These are phyloP conservation scores for Oscarella lobularis DNA, from an alignment of 37 sponge, comb jelly and placozoan species.

Conservation along the genomic window DNA sequence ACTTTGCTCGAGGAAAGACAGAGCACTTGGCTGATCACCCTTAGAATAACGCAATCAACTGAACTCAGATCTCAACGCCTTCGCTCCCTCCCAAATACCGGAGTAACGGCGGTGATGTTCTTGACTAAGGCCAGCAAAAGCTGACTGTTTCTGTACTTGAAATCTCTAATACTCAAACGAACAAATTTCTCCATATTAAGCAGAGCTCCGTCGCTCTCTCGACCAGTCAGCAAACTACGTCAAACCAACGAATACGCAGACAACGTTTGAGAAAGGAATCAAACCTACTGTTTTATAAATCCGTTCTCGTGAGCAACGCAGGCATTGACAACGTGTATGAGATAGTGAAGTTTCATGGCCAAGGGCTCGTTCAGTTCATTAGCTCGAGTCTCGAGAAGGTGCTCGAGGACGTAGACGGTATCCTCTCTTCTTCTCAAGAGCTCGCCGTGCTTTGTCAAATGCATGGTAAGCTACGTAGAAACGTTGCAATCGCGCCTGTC, in stretches of 20 bases:
- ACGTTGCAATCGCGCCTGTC: too few relatives aligned
- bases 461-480: not conserved
- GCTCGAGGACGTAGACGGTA: not conserved
- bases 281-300: too few relatives aligned
- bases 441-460: not conserved
- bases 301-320: not conserved
- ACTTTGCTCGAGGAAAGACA: too few relatives aligned
- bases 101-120: not conserved
- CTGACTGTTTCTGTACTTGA: not conserved
- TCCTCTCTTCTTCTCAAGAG: not conserved
- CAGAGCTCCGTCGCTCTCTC: not conserved
- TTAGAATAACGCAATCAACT: too few relatives aligned
- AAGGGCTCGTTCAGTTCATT: not conserved
- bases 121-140: not conserved
- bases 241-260: too few relatives aligned
- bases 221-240: not conserved
- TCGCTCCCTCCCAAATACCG: too few relatives aligned
- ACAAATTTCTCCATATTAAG: not conserved
- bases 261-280: too few relatives aligned
- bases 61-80: too few relatives aligned
- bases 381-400: not conserved
- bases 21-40: too few relatives aligned
- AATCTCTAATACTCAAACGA: not conserved
- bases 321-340: not conserved
- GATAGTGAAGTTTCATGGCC: not conserved